phyloP scores from a whole-genome alignment of 2,888 invertebrate genomes.

The Caenorhabditis panamensis region DNA sequence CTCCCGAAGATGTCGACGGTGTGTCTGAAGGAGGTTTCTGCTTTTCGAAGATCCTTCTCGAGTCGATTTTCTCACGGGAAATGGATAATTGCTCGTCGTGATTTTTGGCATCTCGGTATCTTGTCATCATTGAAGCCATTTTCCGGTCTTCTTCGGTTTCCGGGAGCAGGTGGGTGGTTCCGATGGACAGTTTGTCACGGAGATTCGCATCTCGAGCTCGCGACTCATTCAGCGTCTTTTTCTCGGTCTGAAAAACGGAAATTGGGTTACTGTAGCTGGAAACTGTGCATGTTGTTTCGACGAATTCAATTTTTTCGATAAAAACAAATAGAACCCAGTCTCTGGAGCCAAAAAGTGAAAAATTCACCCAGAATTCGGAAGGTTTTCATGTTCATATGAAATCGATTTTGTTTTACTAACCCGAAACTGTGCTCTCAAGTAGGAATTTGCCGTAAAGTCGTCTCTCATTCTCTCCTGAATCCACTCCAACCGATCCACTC shows the following conservation, averaged over 20 bases:
- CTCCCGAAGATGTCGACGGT: conserved; percentile 35
- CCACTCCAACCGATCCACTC: conserved; percentile 88
- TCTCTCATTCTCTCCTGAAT: conserved; percentile 92
- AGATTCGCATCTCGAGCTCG: conserved; percentile 74
- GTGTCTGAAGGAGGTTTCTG: conserved; percentile 18
- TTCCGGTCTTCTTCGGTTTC: conserved; percentile 73
- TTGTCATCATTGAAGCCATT: conserved; percentile 72
- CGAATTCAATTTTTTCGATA: too few species aligned
- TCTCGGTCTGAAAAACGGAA: conserved; percentile 69
- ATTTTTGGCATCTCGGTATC: conserved; percentile 71
- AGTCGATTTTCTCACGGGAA: conserved; percentile 58
- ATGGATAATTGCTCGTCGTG: conserved; percentile 65
- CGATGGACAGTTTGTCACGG: conserved; percentile 69
- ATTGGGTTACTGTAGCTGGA: not conserved
- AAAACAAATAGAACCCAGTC: too few species aligned
- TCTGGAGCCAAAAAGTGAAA: too few species aligned
- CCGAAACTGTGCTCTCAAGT: conserved; percentile 90
- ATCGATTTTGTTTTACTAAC: conserved; percentile 85
- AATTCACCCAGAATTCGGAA: too few species aligned
- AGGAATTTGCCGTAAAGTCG: conserved; percentile 92
- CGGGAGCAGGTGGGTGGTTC: conserved; percentile 70
- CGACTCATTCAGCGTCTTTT: conserved; percentile 71
- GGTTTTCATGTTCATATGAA: too few species aligned
- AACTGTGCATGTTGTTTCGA: too few species aligned
- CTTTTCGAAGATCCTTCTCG: conserved; percentile 58